Conservation (phyloP, 2,888 invertebrate genomes). For the Drosophila cracens region DNA sequence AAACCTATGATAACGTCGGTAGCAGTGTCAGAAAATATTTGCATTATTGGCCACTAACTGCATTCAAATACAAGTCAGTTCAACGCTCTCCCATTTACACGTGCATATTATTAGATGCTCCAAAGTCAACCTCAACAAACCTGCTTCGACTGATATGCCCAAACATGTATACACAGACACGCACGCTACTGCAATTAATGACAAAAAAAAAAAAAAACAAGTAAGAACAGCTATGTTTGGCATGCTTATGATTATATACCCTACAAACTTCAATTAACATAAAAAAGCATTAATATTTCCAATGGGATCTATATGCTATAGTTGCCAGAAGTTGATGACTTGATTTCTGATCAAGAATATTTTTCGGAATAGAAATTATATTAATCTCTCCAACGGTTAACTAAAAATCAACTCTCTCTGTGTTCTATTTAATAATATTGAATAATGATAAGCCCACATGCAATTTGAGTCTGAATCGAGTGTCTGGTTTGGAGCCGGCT, state of each 20-base stretch:
- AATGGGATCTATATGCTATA: neutral
- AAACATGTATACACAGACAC: neutral
- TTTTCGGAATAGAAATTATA: neutral
- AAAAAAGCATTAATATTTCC: neutral
- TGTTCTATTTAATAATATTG: neutral
- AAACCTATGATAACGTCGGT: too few species aligned
- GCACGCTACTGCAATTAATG: slow-evolving; percentile 9
- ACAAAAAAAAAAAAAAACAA: neutral
- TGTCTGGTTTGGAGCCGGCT: slow-evolving; percentile 23
- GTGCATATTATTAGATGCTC: neutral
- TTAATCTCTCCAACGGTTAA: neutral
- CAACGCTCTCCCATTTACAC: slow-evolving; percentile 11
- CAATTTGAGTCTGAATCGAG: slow-evolving; percentile 13
- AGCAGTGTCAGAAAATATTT: neutral
- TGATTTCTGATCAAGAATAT: too few species aligned
- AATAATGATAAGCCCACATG: neutral
- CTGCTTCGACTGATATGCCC: slow-evolving; percentile 2
- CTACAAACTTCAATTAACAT: neutral
- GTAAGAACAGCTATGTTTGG: neutral
- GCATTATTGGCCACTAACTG: neutral
- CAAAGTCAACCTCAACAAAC: slow-evolving; percentile 1
- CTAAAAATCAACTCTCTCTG: too few species aligned
- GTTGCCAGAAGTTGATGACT: neutral
- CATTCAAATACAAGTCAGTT: slow-evolving; percentile 18
- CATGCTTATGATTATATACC: neutral